These are phyloP conservation scores for Torymus texanus DNA, from an alignment of 2,888 invertebrate genomes.

Conservation along the genomic window DNA sequence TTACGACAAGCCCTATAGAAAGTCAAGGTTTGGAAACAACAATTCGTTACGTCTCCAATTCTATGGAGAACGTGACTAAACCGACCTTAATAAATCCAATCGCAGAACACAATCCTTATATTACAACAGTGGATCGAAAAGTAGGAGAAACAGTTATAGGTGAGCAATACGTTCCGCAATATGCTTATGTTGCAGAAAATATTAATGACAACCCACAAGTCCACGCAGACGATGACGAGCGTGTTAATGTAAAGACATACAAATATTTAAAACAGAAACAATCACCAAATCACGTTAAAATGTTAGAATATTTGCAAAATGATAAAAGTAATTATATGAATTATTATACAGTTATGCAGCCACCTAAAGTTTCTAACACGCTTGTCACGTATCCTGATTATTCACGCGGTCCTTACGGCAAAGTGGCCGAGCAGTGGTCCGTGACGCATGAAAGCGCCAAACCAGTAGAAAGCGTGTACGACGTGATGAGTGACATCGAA, in stretches of 20 bases:
- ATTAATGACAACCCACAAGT: not conserved
- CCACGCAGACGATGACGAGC: not conserved
- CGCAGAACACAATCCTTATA: not conserved
- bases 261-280: not conserved
- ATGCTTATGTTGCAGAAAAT: not conserved
- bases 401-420: slow-evolving; percentile 27
- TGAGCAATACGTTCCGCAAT: not conserved
- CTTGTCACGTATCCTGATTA: slow-evolving; percentile 38
- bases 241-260: not conserved
- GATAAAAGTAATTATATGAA: slow-evolving; percentile 18
- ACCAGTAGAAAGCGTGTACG: slow-evolving; percentile 45
- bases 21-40: slow-evolving; percentile 13
- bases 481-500: not conserved
- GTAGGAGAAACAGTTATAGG: not conserved
- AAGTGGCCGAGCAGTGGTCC: slow-evolving; percentile 51
- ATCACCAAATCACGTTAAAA: slow-evolving; percentile 11
- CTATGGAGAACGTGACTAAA: slow-evolving; percentile 8
- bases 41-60: not conserved
- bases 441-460: slow-evolving; percentile 56
- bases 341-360: slow-evolving; percentile 35
- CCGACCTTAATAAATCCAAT: not conserved
- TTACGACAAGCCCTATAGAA: slow-evolving; percentile 13
- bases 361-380: slow-evolving; percentile 1
- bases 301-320: slow-evolving; percentile 28
- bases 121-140: not conserved